These are phyloP conservation scores for Macquaria australasica DNA, from an alignment of 2,113 vertebrate species.

Conservation along the genomic window DNA sequence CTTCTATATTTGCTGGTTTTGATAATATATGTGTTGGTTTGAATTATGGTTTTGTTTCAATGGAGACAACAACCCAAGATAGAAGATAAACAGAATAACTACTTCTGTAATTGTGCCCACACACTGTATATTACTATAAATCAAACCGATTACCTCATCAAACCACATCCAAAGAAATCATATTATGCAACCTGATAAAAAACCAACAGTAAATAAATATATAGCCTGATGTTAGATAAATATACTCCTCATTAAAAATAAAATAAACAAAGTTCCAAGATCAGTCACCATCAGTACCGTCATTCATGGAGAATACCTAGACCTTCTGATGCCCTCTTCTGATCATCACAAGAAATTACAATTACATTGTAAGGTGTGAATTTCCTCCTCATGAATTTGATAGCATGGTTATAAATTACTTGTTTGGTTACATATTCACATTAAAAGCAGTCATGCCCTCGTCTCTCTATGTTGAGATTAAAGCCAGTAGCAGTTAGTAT, in stretches of 20 bases:
- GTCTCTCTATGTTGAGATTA: conserved; percentile 45
- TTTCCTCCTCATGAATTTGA: conserved; percentile 25
- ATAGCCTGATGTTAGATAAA: background rate
- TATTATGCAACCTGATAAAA: background rate
- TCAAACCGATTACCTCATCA: background rate
- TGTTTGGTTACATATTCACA: conserved; percentile 52
- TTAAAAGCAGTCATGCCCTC: conserved; percentile 28
- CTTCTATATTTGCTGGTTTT: conserved; percentile 43
- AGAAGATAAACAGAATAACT: background rate
- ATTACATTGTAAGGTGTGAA: background rate
- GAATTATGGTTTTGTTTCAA: background rate
- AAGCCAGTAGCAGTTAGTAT: conserved; percentile 40
- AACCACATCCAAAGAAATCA: background rate
- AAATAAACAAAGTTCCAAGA: background rate
- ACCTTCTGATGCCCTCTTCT: conserved; percentile 64
- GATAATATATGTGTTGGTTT: background rate
- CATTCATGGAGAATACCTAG: background rate
- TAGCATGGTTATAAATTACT: background rate
- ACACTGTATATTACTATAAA: background rate
- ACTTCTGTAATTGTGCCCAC: background rate
- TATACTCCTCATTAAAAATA: background rate
- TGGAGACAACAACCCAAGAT: background rate
- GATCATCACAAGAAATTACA: conserved; percentile 35
- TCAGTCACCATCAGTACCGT: background rate
- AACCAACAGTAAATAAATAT: background rate